Conservation (phyloP, 2,113 vertebrate species). For the Petrocephalus zakoni region DNA sequence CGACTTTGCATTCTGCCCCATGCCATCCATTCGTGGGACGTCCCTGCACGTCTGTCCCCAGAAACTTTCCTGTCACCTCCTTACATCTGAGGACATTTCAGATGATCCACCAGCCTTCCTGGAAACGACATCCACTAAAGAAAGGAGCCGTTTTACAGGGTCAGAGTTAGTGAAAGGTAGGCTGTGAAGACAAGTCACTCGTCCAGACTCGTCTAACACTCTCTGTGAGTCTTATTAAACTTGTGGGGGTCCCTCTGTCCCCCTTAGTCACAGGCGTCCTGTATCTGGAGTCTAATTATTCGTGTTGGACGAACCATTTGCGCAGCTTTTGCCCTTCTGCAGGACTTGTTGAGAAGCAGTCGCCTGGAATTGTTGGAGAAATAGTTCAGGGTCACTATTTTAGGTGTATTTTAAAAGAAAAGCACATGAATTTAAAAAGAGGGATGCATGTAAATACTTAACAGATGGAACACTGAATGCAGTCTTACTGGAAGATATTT, state of each 20-base stretch:
- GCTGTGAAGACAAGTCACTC: conserved; percentile 49
- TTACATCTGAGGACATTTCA: neutral
- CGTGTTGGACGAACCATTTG: conserved; percentile 33
- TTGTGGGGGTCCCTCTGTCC: conserved; percentile 30
- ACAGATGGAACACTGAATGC: neutral
- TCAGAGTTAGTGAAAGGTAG: conserved; percentile 19
- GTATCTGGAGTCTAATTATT: conserved; percentile 47
- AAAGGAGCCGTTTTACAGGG: neutral
- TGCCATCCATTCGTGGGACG: neutral
- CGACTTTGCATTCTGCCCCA: neutral
- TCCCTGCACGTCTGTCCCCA: neutral
- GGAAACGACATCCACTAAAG: neutral
- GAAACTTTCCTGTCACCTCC: neutral
- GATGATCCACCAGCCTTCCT: neutral
- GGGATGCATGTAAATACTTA: neutral
- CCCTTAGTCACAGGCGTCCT: conserved; percentile 36
- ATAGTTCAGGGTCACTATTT: neutral
- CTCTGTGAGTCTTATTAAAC: conserved; percentile 50
- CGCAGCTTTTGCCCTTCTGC: neutral
- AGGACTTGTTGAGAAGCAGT: neutral
- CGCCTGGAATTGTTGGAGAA: neutral
- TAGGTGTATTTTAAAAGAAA: neutral
- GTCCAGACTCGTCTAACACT: conserved; percentile 22
- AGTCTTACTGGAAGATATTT: neutral
- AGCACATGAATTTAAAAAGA: neutral